Evolutionary conservation across 2,113 vertebrate genomes (phyloP), one percentile per base, ranked within the genome.

Genomic region (Gymnobelideus leadbeateri): DNA sequence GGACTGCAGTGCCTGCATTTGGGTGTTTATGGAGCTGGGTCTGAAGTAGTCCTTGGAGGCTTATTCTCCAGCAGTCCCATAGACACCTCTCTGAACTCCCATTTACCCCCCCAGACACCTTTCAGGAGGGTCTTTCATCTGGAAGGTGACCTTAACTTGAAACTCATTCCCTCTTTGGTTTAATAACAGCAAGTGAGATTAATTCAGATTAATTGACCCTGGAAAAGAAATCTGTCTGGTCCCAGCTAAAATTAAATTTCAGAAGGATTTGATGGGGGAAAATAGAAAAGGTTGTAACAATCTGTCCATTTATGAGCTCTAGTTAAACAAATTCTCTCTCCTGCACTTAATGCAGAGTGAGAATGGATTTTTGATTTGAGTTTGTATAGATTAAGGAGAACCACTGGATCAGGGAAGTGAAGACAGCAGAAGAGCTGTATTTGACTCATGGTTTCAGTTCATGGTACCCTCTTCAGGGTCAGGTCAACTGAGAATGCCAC

Each of bases 121-220:
- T 55, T 51, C 47, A 16, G 91, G 94, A 84, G 51, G 21, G 50
- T 46, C 19, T 52, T 37, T 53, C 50, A 0, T 9, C 46, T 37
- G 89, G 52, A 54, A 91, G 50, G 77, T 61, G 55, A 94, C 47
- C 3, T 84, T 49, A 47, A 14, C 19, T 90, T 91, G 92, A 84
- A 84, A 25, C 19, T 90, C 26, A 46, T 77, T 91, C 57, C 23
- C 89, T 92, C 51, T 53, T 24, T 31, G 95, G 96, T 92, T 91
- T 57, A 95, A 57, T 94, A 94, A n/a, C 89, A 50, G 68, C 61
- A 84, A 10, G n/a, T 91, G 51, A 92, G 91, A 51, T 6, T 91
- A 89, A 91, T 52, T 47, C 50, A 53, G 61, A 12, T 92, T 26
- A 31, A 93, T 37, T 89, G 47, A 46, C 51, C 91, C 93, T 54